These are phyloP conservation scores for Chrysomela aeneicollis DNA, from an alignment of 2,888 invertebrate genomes.

Conservation along the genomic window DNA sequence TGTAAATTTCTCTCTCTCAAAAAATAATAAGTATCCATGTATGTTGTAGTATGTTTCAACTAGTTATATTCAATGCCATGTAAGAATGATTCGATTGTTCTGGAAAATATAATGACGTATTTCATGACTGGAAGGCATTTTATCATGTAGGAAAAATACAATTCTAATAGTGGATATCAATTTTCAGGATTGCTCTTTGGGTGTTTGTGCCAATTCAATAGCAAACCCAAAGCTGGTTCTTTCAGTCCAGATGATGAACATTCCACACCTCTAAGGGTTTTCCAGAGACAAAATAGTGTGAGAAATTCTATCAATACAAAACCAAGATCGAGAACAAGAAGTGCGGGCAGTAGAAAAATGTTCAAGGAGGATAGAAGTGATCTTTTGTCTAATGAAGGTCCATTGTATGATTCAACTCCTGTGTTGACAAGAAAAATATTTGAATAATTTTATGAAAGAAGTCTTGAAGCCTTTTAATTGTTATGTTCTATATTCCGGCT, in stretches of 20 bases:
- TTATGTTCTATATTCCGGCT: not conserved
- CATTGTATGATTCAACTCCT: conserved; percentile 40
- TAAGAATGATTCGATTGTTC: no score
- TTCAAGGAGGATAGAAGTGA: conserved; percentile 27
- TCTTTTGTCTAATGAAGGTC: conserved; percentile 33
- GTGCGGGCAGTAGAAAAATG: conserved; percentile 26
- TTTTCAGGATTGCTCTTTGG: conserved; percentile 26
- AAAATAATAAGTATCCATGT: no score
- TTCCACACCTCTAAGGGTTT: not conserved
- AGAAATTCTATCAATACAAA: not conserved
- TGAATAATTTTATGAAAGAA: not conserved
- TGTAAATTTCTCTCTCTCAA: no score
- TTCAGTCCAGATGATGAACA: not conserved
- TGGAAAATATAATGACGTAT: no score
- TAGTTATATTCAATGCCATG: no score
- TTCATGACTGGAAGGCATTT: no score
- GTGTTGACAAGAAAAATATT: conserved; percentile 33
- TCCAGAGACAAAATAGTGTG: conserved; percentile 17
- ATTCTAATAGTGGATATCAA: not conserved
- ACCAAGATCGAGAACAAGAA: conserved; percentile 29
- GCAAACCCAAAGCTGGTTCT: not conserved
- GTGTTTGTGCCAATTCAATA: conserved; percentile 5
- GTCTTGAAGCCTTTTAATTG: not conserved
- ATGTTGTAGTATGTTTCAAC: no score
- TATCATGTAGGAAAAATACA: no score